These are phyloP conservation scores for Acleris emargana DNA, from an alignment of 2,888 invertebrate species.

Conservation along the genomic window DNA sequence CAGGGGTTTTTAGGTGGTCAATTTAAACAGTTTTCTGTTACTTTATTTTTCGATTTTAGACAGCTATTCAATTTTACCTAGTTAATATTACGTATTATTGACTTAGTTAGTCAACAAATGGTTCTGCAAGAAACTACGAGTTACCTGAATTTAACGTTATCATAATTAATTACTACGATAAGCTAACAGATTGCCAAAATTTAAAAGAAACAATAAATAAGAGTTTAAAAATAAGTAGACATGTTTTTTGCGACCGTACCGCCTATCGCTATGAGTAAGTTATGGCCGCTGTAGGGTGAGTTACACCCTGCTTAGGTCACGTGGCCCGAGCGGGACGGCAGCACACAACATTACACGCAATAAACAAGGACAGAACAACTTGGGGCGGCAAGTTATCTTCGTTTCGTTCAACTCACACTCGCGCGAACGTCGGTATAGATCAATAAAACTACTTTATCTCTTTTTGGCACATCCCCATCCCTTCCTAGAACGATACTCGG, in stretches of 20 bases:
- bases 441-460: slow-evolving; percentile 85
- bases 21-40: too few relatives aligned
- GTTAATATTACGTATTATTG: too few relatives aligned
- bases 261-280: slow-evolving; percentile 84
- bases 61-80: too few relatives aligned
- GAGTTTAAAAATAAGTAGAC: slow-evolving; percentile 64
- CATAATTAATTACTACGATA: too few relatives aligned
- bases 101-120: too few relatives aligned
- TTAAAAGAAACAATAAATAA: slow-evolving; percentile 43
- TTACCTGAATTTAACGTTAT: too few relatives aligned
- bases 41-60: too few relatives aligned
- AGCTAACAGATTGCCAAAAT: neutral
- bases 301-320: slow-evolving; percentile 84
- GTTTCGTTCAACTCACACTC: slow-evolving; percentile 84
- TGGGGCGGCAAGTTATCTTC: slow-evolving; percentile 84
- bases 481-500: slow-evolving; percentile 77
- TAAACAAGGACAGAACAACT: slow-evolving; percentile 66
- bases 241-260: slow-evolving; percentile 80
- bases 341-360: slow-evolving; percentile 54
- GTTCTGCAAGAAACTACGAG: too few relatives aligned
- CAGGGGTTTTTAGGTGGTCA: too few relatives aligned
- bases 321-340: slow-evolving; percentile 73
- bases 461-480: slow-evolving; percentile 84
- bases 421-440: slow-evolving; percentile 83
- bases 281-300: slow-evolving; percentile 83